Percentiles rank a stretch among this genome's conserved stretches.
These are phyloP conservation scores for Chelon labrosus DNA, from an alignment of 2,797 vertebrate genomes.

Conservation along the genomic window DNA sequence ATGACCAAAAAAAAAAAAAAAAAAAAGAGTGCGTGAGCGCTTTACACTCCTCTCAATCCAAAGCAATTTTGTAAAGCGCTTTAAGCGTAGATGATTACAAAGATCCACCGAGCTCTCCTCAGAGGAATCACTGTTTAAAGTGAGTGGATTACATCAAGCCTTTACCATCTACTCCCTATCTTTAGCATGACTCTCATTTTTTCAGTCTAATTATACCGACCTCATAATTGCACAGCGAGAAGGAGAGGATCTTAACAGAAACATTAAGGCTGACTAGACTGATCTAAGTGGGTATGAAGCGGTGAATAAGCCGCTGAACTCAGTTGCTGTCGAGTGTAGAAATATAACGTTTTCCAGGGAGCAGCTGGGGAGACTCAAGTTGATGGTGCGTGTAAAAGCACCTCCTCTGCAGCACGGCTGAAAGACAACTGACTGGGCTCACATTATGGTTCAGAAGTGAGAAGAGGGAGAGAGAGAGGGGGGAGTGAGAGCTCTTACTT, in stretches of 20 bases:
- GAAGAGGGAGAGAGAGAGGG: constrained; percentile 16
- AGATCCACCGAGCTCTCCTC: constrained; percentile 20
- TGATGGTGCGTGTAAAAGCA: constrained; percentile 63
- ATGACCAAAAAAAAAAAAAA: constrained; percentile 2
- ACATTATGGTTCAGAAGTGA: constrained; percentile 29
- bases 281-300: constrained; percentile 55
- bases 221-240: constrained; percentile 45
- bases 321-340: constrained; percentile 10
- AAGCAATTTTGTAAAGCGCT: constrained; percentile 36
- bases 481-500: constrained; percentile 25
- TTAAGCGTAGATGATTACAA: constrained; percentile 33
- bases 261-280: constrained; percentile 37
- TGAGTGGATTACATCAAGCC: constrained; percentile 27
- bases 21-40: constrained; percentile 30
- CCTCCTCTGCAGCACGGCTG: constrained; percentile 41
- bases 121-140: constrained; percentile 40
- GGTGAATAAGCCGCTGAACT: constrained; percentile 40
- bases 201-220: constrained; percentile 49
- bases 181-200: constrained; percentile 42
- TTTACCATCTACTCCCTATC: constrained; percentile 29
- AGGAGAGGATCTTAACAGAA: constrained; percentile 39
- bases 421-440: constrained; percentile 35
- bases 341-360: constrained; percentile 46
- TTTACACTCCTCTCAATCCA: constrained; percentile 29
- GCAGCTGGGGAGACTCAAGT: constrained; percentile 54